Evolutionary conservation across 1,140 invertebrate species (phyloP).

Genomic region (Prorops nasuta): DNA sequence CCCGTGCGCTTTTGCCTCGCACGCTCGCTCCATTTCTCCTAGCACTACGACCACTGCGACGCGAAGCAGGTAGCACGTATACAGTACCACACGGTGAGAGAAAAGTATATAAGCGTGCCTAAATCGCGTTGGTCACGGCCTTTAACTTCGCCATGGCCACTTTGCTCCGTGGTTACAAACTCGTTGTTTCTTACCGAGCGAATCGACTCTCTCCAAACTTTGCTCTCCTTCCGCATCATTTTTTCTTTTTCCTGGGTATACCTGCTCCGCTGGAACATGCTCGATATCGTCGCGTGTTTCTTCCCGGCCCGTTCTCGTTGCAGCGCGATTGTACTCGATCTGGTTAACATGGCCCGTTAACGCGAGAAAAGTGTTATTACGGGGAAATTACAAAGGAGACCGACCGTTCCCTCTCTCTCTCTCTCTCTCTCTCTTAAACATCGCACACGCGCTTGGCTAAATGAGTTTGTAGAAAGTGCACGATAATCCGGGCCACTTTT

Average conservation of each 20-base stretch:
- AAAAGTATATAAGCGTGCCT: conserved; percentile 29
- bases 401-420: no score
- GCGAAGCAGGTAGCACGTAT: background rate
- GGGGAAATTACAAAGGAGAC: conserved; percentile 19
- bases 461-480: no score
- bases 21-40: no score
- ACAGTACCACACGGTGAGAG: conserved; percentile 6
- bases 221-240: no score
- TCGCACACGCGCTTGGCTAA: no score
- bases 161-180: conserved; percentile 39
- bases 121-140: conserved; percentile 39
- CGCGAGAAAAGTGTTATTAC: conserved; percentile 26
- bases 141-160: conserved; percentile 37
- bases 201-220: no score
- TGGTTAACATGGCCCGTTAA: conserved; percentile 33
- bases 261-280: background rate
- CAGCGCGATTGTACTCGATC: conserved; percentile 24
- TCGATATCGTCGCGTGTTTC: background rate
- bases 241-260: no score
- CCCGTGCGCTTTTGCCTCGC: background rate
- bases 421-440: no score
- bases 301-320: background rate
- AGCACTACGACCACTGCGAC: background rate
- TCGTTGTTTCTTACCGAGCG: conserved; percentile 22
- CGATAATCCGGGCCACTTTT: no score